Evolutionary conservation across 2,113 vertebrate species (phyloP).

Genomic region (Ptyas mucosa): DNA sequence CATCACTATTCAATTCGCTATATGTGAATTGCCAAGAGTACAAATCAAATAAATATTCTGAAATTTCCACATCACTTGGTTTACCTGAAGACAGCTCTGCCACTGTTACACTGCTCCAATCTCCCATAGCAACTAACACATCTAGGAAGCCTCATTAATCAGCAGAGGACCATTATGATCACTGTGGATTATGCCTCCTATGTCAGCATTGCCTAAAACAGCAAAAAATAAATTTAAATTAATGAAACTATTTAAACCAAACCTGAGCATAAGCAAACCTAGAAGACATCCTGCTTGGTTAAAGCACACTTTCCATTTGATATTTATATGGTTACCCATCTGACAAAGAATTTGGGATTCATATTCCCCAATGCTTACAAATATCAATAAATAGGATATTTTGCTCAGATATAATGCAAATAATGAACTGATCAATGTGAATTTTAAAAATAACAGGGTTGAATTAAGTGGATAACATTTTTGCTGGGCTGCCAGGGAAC

Average conservation of each 20-base stretch:
- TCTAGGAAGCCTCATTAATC: conserved; percentile 66
- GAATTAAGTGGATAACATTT: neutral
- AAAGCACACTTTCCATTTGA: neutral
- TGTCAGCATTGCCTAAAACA: conserved; percentile 76
- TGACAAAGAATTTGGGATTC: neutral
- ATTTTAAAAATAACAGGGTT: neutral
- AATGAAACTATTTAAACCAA: conserved; percentile 63
- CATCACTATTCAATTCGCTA: neutral
- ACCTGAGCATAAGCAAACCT: conserved; percentile 60
- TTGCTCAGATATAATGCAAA: neutral
- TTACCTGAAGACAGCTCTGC: conserved; percentile 80
- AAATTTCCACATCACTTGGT: conserved; percentile 21
- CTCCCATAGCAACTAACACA: conserved; percentile 84
- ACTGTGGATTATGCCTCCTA: conserved; percentile 58
- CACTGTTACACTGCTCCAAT: conserved; percentile 83
- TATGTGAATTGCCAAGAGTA: neutral
- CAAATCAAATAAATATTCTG: neutral
- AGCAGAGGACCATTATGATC: conserved; percentile 61
- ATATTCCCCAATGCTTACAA: neutral
- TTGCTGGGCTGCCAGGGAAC: neutral
- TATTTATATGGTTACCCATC: neutral
- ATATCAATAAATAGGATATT: neutral
- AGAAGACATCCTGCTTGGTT: conserved; percentile 8
- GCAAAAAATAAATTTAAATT: conserved; percentile 60
- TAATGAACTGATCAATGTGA: neutral